Base-by-base conservation (phyloP, 2,797 vertebrate genomes). In the Calcarius lapponicus region DNA sequence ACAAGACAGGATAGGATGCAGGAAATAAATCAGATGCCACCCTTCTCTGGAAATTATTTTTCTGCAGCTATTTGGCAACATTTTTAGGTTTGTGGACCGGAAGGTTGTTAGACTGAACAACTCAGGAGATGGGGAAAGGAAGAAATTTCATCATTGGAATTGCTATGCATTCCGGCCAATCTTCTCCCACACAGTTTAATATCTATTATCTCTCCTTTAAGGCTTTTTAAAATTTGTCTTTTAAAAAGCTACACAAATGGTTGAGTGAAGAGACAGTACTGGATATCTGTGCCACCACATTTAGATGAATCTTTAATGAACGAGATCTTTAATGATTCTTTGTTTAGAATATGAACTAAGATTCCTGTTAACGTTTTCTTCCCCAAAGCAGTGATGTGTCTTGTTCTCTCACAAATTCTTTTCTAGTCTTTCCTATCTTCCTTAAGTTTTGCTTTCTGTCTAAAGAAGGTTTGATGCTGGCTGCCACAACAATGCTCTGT, bases 11-110 rank as follows among this genome's bases (percentile, higher is more conserved):
- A 81, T 93, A 92, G 57, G 72, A 89, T 83, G 73, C 76, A 95
- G 85, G 93, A 96, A 96, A 95, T 92, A 95, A 95, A 96, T 95
- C 78, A 94, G 90, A 97, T 96, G 92, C 87, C 92, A 93, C 81
- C 45, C 82, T 92, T 94, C 94, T 97, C 95, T 95, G 92, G 93
- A 96, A 95, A 94, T 90, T 86, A 85, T 90, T 94, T 94, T 96
- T 94, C 69, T 95, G 69, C 48, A 95, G 89, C 51, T 82, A 75
- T 83, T 94, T 93, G 76, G 91, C 87, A 94, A 88, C 25, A 75
- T 64, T 79, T 82, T 93, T 86, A 92, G 51, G 45, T 70, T 95
- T 93, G 73, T 84, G 53, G 76, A 91, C 87, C 11, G 82, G 91
- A 97, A 96, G 36, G 86, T 57, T 92, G 70, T 94, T 91, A 90